Percentiles rank a stretch among this genome's conserved stretches.
Conservation (phyloP, 2,113 vertebrate genomes). For the Panthera uncia region DNA sequence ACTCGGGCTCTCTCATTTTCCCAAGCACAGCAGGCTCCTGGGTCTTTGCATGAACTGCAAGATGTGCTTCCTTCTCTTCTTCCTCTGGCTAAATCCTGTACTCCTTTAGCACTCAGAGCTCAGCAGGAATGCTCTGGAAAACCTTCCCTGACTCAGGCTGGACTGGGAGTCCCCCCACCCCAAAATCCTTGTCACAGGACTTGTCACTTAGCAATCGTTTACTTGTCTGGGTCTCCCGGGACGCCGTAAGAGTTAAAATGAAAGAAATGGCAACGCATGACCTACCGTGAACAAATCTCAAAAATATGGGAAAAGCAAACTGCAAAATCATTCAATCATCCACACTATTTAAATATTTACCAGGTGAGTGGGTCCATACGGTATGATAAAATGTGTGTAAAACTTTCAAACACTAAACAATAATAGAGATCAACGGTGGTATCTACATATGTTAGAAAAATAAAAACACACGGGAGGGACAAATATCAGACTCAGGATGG, state of each 20-base stretch:
- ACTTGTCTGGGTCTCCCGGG: background rate
- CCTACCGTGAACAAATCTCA: background rate
- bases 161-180: background rate
- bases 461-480: background rate
- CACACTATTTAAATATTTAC: background rate
- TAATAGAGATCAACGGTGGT: background rate
- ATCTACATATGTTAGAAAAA: background rate
- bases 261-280: background rate
- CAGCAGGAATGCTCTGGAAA: background rate
- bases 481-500: background rate
- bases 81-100: background rate
- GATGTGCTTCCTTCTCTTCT: too few relatives aligned
- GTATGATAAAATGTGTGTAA: background rate
- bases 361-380: background rate
- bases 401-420: background rate
- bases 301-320: background rate
- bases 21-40: background rate
- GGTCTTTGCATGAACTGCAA: too few relatives aligned
- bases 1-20: background rate
- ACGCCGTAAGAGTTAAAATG: background rate
- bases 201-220: background rate
- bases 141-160: background rate
- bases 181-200: background rate
- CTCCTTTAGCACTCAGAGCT: background rate
- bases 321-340: background rate